Conservation (phyloP, 2,797 vertebrate species). For the Leptodactylus fallax region DNA sequence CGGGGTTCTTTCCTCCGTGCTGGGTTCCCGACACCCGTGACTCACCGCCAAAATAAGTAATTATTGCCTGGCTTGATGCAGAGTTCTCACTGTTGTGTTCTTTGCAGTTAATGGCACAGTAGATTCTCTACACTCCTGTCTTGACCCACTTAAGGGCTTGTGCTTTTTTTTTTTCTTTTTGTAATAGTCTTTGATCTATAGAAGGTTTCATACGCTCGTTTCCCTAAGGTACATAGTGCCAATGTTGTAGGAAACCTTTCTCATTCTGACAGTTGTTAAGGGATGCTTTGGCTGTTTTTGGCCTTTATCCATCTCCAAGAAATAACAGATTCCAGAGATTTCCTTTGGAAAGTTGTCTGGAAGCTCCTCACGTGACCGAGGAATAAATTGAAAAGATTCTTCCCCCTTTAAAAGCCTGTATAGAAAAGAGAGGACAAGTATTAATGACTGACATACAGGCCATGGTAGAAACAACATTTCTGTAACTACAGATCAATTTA, state of each 20-base stretch:
- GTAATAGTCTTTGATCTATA: constrained; percentile 76
- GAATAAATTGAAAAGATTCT: constrained; percentile 90
- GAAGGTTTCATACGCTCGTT: constrained; percentile 91
- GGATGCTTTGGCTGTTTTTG: constrained; percentile 87
- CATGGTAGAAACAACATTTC: not conserved
- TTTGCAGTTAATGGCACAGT: constrained; percentile 71
- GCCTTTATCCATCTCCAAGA: constrained; percentile 91
- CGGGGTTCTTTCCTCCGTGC: not conserved
- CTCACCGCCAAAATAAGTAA: constrained; percentile 71
- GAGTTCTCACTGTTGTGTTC: constrained; percentile 70
- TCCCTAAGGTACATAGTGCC: constrained; percentile 99
- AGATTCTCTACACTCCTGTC: constrained; percentile 66
- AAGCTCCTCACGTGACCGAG: constrained; percentile 95
- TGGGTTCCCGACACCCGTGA: constrained; percentile 66
- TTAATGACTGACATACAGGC: not conserved
- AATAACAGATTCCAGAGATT: constrained; percentile 97
- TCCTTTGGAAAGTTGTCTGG: constrained; percentile 99
- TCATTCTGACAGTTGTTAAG: constrained; percentile 87
- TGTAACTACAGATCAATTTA: not conserved
- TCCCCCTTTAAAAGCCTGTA: constrained; percentile 92
- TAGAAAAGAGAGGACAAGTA: constrained; percentile 14
- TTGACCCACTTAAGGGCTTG: constrained; percentile 79
- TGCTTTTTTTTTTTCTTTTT: constrained; percentile 73
- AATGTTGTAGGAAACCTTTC: constrained; percentile 97
- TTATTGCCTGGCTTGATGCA: constrained; percentile 81